Percentiles rank a stretch among this genome's conserved stretches.
phyloP scores from a whole-genome alignment of 2,888 invertebrate genomes.

The Macaria liturata region DNA sequence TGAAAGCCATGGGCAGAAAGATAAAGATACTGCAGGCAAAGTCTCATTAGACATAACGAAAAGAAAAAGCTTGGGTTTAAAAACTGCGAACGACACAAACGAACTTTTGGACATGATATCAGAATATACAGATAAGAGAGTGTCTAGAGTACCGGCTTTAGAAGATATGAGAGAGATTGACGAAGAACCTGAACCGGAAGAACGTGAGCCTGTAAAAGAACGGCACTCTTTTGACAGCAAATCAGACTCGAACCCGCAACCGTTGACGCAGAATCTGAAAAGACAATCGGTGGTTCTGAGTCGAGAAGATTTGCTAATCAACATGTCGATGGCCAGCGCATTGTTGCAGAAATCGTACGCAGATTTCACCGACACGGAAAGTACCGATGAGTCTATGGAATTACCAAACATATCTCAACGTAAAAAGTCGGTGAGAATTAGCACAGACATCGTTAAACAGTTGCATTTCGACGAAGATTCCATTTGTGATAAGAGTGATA shows the following conservation, averaged over 20 bases:
- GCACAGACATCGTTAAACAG: constrained; percentile 65
- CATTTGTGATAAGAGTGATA: constrained; percentile 40
- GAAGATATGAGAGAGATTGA: constrained; percentile 33
- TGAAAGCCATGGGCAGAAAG: constrained; percentile 3
- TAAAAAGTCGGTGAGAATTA: constrained; percentile 43
- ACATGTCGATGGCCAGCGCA: constrained; percentile 64
- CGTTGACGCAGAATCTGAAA: constrained; percentile 27
- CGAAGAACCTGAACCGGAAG: constrained; percentile 8
- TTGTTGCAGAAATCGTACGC: constrained; percentile 52
- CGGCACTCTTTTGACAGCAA: constrained; percentile 37
- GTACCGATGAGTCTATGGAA: constrained; percentile 43
- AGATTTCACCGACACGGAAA: constrained; percentile 48
- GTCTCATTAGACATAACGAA: constrained; percentile 24
- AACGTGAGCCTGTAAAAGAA: constrained; percentile 16
- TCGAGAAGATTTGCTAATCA: constrained; percentile 59
- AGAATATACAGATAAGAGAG: constrained; percentile 53
- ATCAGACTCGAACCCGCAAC: constrained; percentile 20
- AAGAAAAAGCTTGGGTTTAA: constrained; percentile 32
- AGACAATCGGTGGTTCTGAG: constrained; percentile 55
- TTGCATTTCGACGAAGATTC: constrained; percentile 68
- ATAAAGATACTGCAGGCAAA: constrained; percentile 33
- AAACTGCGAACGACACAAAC: constrained; percentile 58
- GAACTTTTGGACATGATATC: constrained; percentile 63
- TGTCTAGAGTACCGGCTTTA: constrained; percentile 19
- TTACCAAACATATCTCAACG: constrained; percentile 19